Evolutionary conservation across 2,888 invertebrate genomes (phyloP).

Genomic region (Dynastes grantii): DNA sequence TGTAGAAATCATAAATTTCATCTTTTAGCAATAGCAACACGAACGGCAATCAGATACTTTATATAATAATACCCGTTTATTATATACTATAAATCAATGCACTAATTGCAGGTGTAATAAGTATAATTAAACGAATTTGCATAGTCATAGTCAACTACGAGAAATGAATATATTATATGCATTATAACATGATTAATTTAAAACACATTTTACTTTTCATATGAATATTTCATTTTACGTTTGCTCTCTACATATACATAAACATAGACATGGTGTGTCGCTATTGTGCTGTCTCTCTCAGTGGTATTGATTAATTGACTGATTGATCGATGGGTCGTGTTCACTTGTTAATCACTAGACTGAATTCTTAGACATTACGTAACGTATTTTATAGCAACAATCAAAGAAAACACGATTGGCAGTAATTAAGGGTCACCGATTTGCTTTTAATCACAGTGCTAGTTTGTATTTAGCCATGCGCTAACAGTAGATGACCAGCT

Average conservation of each 20-base stretch:
- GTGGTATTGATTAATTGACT: constrained; percentile 39
- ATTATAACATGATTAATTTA: constrained; percentile 50
- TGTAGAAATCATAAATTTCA: constrained; percentile 15
- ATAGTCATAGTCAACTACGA: constrained; percentile 53
- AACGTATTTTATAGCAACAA: constrained; percentile 31
- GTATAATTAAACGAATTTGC: constrained; percentile 55
- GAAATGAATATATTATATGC: constrained; percentile 51
- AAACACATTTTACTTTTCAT: constrained; percentile 50
- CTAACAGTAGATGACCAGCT: no score
- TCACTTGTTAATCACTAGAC: constrained; percentile 37
- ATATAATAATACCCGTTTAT: constrained; percentile 45
- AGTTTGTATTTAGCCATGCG: background rate
- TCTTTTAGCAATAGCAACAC: constrained; percentile 13
- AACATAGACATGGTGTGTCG: constrained; percentile 19
- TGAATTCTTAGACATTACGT: constrained; percentile 24
- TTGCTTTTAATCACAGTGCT: background rate
- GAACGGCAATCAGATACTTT: constrained; percentile 26
- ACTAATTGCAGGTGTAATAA: constrained; percentile 56
- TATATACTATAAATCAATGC: constrained; percentile 54
- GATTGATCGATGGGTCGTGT: constrained; percentile 38
- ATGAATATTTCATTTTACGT: constrained; percentile 50
- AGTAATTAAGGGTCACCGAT: constrained; percentile 15
- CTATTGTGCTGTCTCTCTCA: constrained; percentile 34
- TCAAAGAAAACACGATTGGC: constrained; percentile 20
- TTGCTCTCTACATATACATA: constrained; percentile 26